Evolutionary conservation across 2,797 vertebrate species (phyloP).

Genomic region (Oreochromis mossambicus): DNA sequence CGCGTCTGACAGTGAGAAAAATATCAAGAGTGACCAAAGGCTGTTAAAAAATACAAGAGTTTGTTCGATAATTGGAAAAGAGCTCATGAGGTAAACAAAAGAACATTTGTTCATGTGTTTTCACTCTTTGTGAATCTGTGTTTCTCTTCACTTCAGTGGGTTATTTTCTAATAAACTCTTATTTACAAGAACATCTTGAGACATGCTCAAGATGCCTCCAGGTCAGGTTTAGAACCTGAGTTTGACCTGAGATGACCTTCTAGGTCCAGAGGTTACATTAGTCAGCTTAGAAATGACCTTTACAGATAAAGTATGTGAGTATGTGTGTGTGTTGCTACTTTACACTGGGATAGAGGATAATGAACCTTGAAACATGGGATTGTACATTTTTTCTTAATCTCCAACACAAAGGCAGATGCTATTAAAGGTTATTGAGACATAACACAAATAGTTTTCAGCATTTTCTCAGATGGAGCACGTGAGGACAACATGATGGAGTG

Average conservation of each 20-base stretch:
- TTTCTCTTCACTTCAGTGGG: not conserved
- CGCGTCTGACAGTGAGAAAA: not conserved
- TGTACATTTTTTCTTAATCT: not conserved
- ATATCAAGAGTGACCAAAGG: not conserved
- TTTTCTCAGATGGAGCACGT: slow-evolving; percentile 10
- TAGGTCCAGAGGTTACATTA: slow-evolving; percentile 42
- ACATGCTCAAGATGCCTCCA: not conserved
- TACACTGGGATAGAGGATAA: not conserved
- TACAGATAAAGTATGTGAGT: slow-evolving; percentile 16
- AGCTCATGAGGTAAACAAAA: not conserved
- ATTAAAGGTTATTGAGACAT: not conserved
- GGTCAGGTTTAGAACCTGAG: slow-evolving; percentile 16
- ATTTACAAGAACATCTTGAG: slow-evolving; percentile 9
- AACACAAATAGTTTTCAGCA: not conserved
- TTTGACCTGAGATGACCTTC: slow-evolving; percentile 34
- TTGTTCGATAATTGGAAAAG: not conserved
- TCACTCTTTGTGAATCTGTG: not conserved
- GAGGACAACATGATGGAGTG: slow-evolving; percentile 25
- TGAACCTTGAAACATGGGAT: not conserved
- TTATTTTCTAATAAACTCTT: not conserved
- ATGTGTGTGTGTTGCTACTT: not conserved
- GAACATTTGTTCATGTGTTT: not conserved
- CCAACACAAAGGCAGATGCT: not conserved
- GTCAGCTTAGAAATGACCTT: slow-evolving; percentile 50
- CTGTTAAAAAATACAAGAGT: not conserved